phyloP scores from a whole-genome alignment of 2,113 vertebrate genomes.

The Serilophus lunatus region DNA sequence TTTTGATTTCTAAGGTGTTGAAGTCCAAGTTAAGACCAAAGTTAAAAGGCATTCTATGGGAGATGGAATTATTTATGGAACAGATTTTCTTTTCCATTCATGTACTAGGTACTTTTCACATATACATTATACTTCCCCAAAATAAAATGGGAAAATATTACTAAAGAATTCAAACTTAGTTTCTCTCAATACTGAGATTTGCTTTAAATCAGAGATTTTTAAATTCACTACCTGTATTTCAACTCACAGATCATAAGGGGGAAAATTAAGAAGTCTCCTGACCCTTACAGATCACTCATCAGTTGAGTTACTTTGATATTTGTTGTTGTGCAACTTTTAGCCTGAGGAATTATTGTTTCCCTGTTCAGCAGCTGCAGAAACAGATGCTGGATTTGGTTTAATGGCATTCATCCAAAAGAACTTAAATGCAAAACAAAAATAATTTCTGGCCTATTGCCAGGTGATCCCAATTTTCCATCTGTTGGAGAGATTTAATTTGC shows the following conservation, averaged over 20 bases:
- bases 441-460: background rate
- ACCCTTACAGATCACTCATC: background rate
- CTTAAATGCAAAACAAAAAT: background rate
- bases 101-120: background rate
- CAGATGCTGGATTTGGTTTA: slow-evolving; percentile 25
- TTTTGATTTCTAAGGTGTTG: background rate
- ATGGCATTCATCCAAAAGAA: background rate
- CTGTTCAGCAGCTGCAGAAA: background rate
- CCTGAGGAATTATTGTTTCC: background rate
- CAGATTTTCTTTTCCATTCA: background rate
- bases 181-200: rapidly evolving
- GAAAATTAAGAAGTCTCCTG: background rate
- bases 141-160: background rate
- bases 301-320: background rate
- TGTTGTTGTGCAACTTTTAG: background rate
- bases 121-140: background rate
- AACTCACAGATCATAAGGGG: background rate
- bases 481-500: background rate
- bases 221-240: background rate
- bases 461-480: slow-evolving; percentile 8
- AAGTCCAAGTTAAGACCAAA: background rate
- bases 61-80: background rate
- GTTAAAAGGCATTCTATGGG: background rate
- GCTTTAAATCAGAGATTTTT: background rate
- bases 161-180: background rate